A percentile compares a stretch with the other conserved stretches of the same genome.
These are phyloP conservation scores for Cherax quadricarinatus DNA, from an alignment of 1,140 invertebrate species.

Conservation along the genomic window DNA sequence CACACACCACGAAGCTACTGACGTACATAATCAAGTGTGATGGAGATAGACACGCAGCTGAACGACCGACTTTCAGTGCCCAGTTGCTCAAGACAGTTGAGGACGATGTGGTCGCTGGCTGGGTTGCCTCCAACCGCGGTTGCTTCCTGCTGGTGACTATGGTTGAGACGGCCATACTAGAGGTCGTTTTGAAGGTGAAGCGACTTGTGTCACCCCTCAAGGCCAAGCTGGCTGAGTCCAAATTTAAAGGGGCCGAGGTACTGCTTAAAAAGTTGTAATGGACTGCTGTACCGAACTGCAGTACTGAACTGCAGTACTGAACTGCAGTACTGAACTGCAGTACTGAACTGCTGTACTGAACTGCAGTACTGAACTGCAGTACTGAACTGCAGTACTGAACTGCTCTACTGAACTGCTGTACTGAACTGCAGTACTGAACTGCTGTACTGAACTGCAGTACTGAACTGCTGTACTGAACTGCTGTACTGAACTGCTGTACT, in stretches of 20 bases:
- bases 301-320: neutral
- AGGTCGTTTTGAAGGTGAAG: constrained; percentile 43
- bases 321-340: no score
- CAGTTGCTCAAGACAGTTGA: constrained; percentile 42
- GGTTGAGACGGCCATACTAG: constrained; percentile 58
- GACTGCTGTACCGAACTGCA: no score
- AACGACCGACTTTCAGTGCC: constrained; percentile 51
- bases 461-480: no score
- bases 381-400: no score
- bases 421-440: neutral
- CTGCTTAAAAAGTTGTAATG: constrained; percentile 39
- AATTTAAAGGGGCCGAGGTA: constrained; percentile 41
- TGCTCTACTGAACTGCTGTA: no score
- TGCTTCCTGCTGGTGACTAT: constrained; percentile 64
- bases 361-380: neutral
- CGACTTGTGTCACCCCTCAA: constrained; percentile 43
- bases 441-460: no score
- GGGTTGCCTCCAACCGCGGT: constrained; percentile 64
- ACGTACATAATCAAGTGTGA: constrained; percentile 70
- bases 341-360: no score
- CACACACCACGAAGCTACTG: constrained; percentile 64
- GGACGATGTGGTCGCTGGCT: constrained; percentile 26
- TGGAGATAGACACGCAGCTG: constrained; percentile 45
- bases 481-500: no score
- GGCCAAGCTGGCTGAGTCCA: constrained; percentile 15